A percentile compares a stretch with the other conserved stretches of the same genome.
Evolutionary conservation across 2,797 vertebrate species (phyloP).

Genomic region (Characodon lateralis): DNA sequence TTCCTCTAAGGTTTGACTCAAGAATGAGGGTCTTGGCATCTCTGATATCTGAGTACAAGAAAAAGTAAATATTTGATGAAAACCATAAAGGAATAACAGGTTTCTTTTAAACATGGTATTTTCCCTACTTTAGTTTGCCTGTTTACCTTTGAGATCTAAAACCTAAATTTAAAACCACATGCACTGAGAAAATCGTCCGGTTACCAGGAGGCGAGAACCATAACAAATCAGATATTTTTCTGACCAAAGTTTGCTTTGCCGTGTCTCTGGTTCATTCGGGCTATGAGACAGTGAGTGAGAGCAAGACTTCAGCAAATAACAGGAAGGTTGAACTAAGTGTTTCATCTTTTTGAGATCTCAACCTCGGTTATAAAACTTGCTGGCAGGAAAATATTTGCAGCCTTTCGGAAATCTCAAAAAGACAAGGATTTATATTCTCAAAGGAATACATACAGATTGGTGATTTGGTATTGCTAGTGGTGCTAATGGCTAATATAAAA

Average conservation of each 20-base stretch:
- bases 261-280: neutral
- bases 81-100: neutral
- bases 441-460: neutral
- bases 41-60: slow-evolving; percentile 87
- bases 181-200: too few species aligned
- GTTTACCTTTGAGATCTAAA: neutral
- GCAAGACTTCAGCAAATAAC: neutral
- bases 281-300: neutral
- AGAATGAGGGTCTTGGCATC: slow-evolving; percentile 93
- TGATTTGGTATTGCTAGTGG: neutral
- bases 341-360: neutral
- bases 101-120: neutral
- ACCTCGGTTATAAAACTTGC: neutral
- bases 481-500: neutral
- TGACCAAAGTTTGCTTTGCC: neutral
- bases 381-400: neutral
- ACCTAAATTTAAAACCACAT: neutral
- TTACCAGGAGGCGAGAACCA: too few species aligned
- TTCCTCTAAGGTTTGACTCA: slow-evolving; percentile 87
- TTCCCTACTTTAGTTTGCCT: neutral
- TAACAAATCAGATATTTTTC: too few species aligned
- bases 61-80: neutral
- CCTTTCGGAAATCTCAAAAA: neutral
- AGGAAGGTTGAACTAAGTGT: neutral
- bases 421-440: neutral